Percentiles rank a stretch among this genome's conserved stretches.
phyloP scores from a whole-genome alignment of 2,113 vertebrate species.

The Periophthalmodon schlosseri region DNA sequence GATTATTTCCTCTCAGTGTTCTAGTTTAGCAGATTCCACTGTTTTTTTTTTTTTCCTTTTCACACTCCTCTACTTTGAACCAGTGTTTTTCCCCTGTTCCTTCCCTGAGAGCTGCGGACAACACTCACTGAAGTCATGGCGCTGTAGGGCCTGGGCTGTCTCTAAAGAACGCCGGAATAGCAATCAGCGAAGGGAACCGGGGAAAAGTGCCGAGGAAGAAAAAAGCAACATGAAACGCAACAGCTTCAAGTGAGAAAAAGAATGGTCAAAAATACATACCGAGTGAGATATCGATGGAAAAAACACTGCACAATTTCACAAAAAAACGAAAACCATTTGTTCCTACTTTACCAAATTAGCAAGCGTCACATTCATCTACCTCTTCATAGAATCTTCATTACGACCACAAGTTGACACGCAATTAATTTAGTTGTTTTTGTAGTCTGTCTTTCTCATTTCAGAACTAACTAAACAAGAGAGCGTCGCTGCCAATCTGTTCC shows the following conservation, averaged over 20 bases:
- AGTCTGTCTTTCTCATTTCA: constrained; percentile 49
- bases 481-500: constrained; percentile 52
- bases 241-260: constrained; percentile 21
- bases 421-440: constrained; percentile 54
- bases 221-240: constrained; percentile 23
- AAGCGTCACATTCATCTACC: constrained; percentile 38
- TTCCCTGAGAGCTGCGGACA: constrained; percentile 29
- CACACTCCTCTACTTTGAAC: constrained; percentile 1
- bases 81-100: constrained; percentile 13
- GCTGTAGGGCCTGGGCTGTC: constrained; percentile 42
- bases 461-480: constrained; percentile 42
- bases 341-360: constrained; percentile 46
- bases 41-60: constrained; percentile 6
- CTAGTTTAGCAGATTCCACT: constrained; percentile 15
- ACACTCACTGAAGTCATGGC: constrained; percentile 49
- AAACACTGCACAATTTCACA: constrained; percentile 12
- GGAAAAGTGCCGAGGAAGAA: constrained; percentile 26
- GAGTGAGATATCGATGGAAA: constrained; percentile 22
- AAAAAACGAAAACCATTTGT: constrained; percentile 36
- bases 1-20: neutral
- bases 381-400: constrained; percentile 48
- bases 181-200: constrained; percentile 53
- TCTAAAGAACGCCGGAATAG: constrained; percentile 55
- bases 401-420: constrained; percentile 50
- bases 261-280: constrained; percentile 25